These are phyloP conservation scores for Pseudobourletiella spinata DNA, from an alignment of 1,140 invertebrate genomes.

Conservation along the genomic window DNA sequence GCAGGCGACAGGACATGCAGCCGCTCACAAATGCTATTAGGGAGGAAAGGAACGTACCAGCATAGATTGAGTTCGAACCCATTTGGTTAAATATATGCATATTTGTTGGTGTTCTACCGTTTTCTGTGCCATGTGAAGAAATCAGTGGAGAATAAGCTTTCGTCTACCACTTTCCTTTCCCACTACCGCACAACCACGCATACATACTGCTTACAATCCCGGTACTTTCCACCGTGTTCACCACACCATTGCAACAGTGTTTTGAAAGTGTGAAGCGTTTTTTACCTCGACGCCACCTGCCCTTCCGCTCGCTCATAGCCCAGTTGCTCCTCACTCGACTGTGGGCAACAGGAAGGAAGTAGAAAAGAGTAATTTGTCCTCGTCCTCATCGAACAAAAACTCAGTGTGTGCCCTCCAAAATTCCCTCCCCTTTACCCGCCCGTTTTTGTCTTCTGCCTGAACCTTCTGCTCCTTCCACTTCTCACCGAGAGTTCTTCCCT, in stretches of 20 bases:
- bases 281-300: not conserved
- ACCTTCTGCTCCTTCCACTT: not conserved
- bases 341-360: constrained; percentile 5
- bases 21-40: not conserved
- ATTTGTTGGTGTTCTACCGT: too few species aligned
- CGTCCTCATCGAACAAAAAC: constrained; percentile 4
- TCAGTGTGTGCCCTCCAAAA: not conserved
- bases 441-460: not conserved
- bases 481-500: not conserved
- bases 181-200: not conserved
- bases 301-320: not conserved
- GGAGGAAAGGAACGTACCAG: not conserved
- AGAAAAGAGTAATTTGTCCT: constrained; percentile 18
- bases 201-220: not conserved
- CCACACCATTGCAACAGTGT: not conserved
- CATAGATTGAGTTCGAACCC: too few species aligned
- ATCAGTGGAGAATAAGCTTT: too few species aligned
- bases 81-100: not conserved
- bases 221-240: too few species aligned
- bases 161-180: not conserved
- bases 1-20: not conserved
- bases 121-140: too few species aligned
- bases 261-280: not conserved
- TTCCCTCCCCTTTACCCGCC: not conserved
- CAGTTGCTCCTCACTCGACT: not conserved